These are phyloP conservation scores for Parnassius glacialis DNA, from an alignment of 2,888 invertebrate species.

Conservation along the genomic window DNA sequence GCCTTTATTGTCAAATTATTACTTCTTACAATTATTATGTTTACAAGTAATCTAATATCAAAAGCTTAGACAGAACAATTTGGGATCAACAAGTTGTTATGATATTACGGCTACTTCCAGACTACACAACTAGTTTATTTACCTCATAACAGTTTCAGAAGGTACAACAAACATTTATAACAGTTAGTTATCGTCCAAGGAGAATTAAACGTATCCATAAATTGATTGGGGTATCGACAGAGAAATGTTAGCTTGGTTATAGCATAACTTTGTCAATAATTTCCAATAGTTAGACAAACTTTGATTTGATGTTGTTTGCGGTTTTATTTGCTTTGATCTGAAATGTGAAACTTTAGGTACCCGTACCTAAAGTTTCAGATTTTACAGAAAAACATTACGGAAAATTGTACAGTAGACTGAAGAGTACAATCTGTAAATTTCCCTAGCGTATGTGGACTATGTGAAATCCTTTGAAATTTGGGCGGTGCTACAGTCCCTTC, in stretches of 20 bases:
- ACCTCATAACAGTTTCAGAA: neutral
- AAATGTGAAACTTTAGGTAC: neutral
- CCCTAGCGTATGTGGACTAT: too few species aligned
- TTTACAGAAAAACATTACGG: neutral
- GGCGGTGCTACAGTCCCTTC: too few species aligned
- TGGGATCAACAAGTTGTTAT: too few species aligned
- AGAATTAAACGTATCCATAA: neutral
- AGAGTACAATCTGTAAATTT: too few species aligned
- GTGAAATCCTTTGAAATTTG: too few species aligned
- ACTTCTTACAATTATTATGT: too few species aligned
- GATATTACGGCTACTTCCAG: too few species aligned
- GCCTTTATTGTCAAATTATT: too few species aligned
- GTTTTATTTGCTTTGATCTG: neutral
- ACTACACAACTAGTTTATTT: neutral
- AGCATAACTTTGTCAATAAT: constrained; percentile 2
- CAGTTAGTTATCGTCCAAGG: neutral
- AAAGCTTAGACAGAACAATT: too few species aligned
- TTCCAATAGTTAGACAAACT: neutral
- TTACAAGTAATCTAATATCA: too few species aligned
- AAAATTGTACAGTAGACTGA: too few species aligned
- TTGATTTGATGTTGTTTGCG: neutral
- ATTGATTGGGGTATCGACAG: neutral
- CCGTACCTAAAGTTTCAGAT: neutral
- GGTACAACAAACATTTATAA: neutral
- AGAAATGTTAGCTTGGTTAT: neutral